Evolutionary conservation across 2,113 vertebrate genomes (phyloP).

Genomic region (Hyperoodon ampullatus): DNA sequence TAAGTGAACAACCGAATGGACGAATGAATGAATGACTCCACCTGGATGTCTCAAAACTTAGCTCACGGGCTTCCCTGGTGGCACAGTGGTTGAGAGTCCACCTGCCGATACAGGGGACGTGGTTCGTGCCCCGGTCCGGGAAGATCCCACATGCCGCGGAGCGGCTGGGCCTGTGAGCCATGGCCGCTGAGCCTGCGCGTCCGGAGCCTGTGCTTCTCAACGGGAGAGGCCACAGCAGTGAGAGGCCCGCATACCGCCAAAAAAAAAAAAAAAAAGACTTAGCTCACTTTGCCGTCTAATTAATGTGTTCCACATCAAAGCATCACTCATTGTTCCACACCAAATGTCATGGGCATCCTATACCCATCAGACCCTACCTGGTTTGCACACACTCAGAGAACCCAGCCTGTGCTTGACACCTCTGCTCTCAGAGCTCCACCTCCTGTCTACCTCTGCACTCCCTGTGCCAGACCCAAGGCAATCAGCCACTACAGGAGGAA

Average conservation of each 20-base stretch:
- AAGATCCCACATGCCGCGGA: no score
- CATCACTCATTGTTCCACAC: not conserved
- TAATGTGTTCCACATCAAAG: not conserved
- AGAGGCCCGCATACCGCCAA: no score
- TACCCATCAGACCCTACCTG: not conserved
- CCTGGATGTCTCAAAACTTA: not conserved
- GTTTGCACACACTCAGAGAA: not conserved
- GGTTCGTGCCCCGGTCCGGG: no score
- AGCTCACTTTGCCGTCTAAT: not conserved
- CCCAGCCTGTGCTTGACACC: not conserved
- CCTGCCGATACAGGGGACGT: fast-evolving
- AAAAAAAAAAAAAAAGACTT: not conserved
- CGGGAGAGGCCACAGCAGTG: no score
- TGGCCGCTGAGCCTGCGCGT: no score
- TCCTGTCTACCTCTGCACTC: not conserved
- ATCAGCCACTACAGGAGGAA: not conserved
- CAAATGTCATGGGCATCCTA: not conserved
- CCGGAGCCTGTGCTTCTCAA: no score
- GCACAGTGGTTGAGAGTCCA: no score
- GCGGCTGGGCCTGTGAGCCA: no score
- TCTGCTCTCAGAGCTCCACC: not conserved
- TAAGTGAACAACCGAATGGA: not conserved
- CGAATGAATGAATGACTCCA: not conserved
- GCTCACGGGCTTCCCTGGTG: not conserved
- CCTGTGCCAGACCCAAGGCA: not conserved